A percentile compares a stretch with the other conserved stretches of the same genome.
Evolutionary conservation across 2,888 invertebrate genomes (phyloP).

Genomic region (Drosophila antonietae): DNA sequence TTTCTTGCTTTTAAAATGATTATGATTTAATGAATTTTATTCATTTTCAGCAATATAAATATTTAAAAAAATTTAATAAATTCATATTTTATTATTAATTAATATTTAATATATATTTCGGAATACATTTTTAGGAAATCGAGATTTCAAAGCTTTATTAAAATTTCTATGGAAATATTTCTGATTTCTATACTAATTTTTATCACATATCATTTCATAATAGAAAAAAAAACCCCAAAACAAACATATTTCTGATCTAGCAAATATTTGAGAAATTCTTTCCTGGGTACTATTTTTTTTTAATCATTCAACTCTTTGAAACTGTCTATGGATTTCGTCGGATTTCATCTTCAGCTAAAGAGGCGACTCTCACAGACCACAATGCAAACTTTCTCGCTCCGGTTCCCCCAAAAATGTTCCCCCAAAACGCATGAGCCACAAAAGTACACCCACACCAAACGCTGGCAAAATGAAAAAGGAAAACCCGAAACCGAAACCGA

Average conservation of each 20-base stretch:
- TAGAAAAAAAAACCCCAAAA: background rate
- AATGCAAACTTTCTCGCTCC: slow-evolving; percentile 16
- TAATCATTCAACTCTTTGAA: slow-evolving; percentile 1
- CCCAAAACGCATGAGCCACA: slow-evolving; percentile 14
- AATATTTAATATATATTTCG: too few species aligned
- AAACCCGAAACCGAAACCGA: slow-evolving; percentile 18
- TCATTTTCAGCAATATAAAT: too few species aligned
- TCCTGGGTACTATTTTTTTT: background rate
- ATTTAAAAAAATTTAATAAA: too few species aligned
- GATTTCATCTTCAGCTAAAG: background rate
- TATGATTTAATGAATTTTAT: too few species aligned
- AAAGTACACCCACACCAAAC: background rate
- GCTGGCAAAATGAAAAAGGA: background rate
- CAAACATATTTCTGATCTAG: too few species aligned
- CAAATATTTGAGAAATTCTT: background rate
- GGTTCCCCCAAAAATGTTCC: background rate
- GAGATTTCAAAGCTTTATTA: too few species aligned
- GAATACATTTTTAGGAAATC: too few species aligned
- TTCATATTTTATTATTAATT: too few species aligned
- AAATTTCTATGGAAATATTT: too few species aligned
- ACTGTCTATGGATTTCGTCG: background rate
- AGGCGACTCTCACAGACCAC: slow-evolving; percentile 19
- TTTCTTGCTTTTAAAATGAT: too few species aligned
- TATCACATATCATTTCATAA: too few species aligned
- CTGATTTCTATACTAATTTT: too few species aligned